Evolutionary conservation across 2,113 vertebrate genomes (phyloP).

Genomic region (Falco punctatus): DNA sequence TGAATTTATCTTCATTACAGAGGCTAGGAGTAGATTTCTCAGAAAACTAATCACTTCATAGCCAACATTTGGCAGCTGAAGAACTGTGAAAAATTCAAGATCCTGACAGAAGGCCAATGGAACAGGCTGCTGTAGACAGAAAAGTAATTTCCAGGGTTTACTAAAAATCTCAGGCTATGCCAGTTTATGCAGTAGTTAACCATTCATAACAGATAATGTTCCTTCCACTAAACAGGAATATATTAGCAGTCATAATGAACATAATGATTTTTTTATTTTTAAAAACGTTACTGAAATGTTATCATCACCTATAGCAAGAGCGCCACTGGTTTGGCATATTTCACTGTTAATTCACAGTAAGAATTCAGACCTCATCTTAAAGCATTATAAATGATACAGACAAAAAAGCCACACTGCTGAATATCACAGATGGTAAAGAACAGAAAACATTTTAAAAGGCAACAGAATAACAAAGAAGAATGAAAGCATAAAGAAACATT

Average conservation of each 20-base stretch:
- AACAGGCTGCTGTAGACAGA: not conserved
- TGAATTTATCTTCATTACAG: not conserved
- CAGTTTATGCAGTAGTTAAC: not conserved
- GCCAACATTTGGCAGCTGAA: not conserved
- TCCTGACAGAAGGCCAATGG: not conserved
- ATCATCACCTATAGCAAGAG: not conserved
- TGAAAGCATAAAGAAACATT: not conserved
- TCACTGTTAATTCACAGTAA: not conserved
- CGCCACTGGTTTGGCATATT: not conserved
- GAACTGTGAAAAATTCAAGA: constrained; percentile 15
- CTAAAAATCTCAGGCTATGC: not conserved
- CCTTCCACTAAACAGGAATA: not conserved
- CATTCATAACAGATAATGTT: not conserved
- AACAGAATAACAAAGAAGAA: not conserved
- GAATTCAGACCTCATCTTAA: not conserved
- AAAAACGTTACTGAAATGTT: not conserved
- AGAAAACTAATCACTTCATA: constrained; percentile 14
- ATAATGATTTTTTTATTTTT: not conserved
- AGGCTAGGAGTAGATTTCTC: not conserved
- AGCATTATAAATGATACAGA: not conserved
- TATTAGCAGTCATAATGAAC: not conserved
- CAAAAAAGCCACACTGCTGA: not conserved
- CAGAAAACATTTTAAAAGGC: not conserved
- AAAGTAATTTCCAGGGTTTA: not conserved
- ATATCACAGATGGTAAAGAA: not conserved